These are phyloP conservation scores for Chloromyia formosa DNA, from an alignment of 2,888 invertebrate species.

Conservation along the genomic window DNA sequence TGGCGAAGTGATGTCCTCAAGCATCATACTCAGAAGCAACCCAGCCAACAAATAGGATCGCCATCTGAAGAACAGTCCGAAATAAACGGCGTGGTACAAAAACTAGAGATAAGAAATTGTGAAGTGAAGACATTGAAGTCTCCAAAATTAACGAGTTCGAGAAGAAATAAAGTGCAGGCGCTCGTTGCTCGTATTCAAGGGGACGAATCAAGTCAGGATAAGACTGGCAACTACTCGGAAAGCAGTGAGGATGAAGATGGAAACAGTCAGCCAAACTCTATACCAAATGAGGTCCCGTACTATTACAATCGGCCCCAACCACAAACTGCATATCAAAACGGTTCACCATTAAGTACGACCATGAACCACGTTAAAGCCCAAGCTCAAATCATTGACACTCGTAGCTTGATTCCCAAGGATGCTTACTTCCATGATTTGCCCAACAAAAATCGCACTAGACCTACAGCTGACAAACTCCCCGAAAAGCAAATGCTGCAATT, in stretches of 20 bases:
- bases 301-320: conserved; percentile 50
- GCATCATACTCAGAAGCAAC: conserved; percentile 46
- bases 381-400: conserved; percentile 49
- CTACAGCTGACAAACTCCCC: conserved; percentile 48
- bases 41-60: background rate
- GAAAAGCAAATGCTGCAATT: conserved; percentile 49
- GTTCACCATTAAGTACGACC: background rate
- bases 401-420: conserved; percentile 68
- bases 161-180: conserved; percentile 56
- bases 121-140: conserved; percentile 55
- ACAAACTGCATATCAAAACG: conserved; percentile 50
- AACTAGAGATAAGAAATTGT: conserved; percentile 54
- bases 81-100: conserved; percentile 44
- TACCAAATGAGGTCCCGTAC: conserved; percentile 16
- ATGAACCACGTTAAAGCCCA: conserved; percentile 30
- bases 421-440: conserved; percentile 71
- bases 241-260: conserved; percentile 69
- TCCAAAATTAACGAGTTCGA: conserved; percentile 53
- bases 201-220: conserved; percentile 43
- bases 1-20: conserved; percentile 51
- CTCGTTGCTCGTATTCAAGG: conserved; percentile 57
- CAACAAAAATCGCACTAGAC: conserved; percentile 59
- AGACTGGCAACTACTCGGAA: conserved; percentile 66
- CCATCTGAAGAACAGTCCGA: background rate
- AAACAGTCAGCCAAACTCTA: conserved; percentile 54